These are phyloP conservation scores for Chrosomus eos DNA, from an alignment of 2,797 vertebrate species.

Conservation along the genomic window DNA sequence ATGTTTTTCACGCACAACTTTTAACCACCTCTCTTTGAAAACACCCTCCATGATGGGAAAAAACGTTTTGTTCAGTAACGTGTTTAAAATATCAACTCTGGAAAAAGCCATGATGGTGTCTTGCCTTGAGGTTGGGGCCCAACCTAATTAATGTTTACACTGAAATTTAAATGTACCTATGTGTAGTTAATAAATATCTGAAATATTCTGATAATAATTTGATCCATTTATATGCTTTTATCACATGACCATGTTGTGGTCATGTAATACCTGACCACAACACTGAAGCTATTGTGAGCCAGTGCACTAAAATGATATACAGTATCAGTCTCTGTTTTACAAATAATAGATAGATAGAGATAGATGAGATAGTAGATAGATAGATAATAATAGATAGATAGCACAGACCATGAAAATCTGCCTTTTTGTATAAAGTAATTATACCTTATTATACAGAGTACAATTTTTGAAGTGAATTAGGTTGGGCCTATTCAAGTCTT, in stretches of 20 bases:
- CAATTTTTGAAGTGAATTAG: conserved; percentile 3
- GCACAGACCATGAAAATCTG: too few relatives aligned
- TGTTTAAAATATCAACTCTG: conserved; percentile 3
- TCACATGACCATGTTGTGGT: background rate
- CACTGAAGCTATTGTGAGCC: background rate
- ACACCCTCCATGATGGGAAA: conserved; percentile 30
- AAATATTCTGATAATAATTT: background rate
- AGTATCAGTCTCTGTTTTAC: conserved; percentile 6
- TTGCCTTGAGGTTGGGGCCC: background rate
- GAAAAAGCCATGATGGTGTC: background rate
- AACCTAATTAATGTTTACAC: conserved; percentile 31
- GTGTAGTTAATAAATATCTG: background rate
- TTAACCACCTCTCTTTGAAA: conserved; percentile 1
- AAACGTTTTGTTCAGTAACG: conserved; percentile 19
- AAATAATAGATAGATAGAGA: background rate
- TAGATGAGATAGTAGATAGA: too few relatives aligned
- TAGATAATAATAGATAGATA: too few relatives aligned
- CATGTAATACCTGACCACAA: background rate
- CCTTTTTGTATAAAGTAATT: background rate
- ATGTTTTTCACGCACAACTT: conserved; percentile 15
- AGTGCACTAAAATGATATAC: conserved; percentile 24
- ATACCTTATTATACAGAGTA: background rate
- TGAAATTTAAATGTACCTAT: conserved; percentile 7
- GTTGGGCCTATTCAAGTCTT: conserved; percentile 6
- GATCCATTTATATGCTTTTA: background rate